Conservation (phyloP, 2,113 vertebrate genomes). For the Dromaius novaehollandiae region DNA sequence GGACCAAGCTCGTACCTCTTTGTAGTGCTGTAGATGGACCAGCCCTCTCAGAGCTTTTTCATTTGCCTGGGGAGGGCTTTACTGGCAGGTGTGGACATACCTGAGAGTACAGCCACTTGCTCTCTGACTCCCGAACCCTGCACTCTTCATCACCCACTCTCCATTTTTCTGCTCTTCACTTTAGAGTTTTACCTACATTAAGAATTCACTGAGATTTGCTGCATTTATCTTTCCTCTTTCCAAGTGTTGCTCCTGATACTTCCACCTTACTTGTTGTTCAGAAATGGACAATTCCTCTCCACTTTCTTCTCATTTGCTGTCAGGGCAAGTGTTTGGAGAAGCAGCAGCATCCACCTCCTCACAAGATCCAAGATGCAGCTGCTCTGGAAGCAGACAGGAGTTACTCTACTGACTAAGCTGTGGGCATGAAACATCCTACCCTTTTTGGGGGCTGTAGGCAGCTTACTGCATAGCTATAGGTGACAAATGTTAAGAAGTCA, state of each 20-base stretch:
- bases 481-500: slow-evolving; percentile 29
- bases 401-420: neutral
- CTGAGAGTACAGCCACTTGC: neutral
- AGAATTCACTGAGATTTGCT: neutral
- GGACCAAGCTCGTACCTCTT: neutral
- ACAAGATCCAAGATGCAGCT: neutral
- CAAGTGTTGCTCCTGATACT: neutral
- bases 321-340: neutral
- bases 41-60: neutral
- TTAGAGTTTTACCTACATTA: neutral
- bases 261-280: neutral
- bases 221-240: neutral
- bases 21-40: neutral
- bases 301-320: neutral
- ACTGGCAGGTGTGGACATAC: neutral
- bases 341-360: neutral
- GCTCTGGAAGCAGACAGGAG: neutral
- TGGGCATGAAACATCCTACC: neutral
- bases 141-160: neutral
- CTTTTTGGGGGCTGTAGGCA: neutral
- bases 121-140: neutral
- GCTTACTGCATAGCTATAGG: slow-evolving; percentile 9
- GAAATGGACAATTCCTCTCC: neutral
- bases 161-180: neutral
- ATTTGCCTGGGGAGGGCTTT: neutral